phyloP scores from a whole-genome alignment of 1,140 invertebrate species.

The Macrobrachium rosenbergii region DNA sequence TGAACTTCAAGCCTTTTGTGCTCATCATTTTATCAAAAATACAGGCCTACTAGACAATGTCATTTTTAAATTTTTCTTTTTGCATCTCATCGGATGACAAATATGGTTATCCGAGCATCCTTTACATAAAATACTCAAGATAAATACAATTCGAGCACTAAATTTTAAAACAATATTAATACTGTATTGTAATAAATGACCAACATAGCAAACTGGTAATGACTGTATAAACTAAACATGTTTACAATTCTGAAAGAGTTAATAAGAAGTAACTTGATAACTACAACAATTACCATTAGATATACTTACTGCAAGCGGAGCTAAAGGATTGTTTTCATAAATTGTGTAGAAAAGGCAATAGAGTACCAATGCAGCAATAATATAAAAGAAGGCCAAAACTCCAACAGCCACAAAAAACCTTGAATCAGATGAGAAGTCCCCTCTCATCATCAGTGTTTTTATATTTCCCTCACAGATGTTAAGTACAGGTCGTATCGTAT shows the following conservation, averaged over 20 bases:
- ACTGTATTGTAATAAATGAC: not conserved
- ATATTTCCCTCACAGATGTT: conserved; percentile 54
- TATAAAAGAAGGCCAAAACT: conserved; percentile 78
- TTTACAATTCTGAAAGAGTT: not conserved
- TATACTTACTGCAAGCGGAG: conserved; percentile 72
- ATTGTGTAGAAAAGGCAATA: conserved; percentile 76
- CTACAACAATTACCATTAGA: conserved; percentile 6
- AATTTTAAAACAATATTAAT: conserved; percentile 17
- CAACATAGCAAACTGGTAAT: not conserved
- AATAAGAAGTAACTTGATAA: not conserved
- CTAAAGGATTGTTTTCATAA: conserved; percentile 75
- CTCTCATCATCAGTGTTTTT: conserved; percentile 54
- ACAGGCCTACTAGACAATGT: too few relatives aligned
- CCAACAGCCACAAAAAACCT: conserved; percentile 81
- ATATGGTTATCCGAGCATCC: too few relatives aligned
- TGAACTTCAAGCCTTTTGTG: too few relatives aligned
- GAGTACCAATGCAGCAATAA: conserved; percentile 74
- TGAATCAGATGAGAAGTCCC: conserved; percentile 75
- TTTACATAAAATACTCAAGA: too few relatives aligned
- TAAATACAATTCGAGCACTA: not conserved
- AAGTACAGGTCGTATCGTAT: not conserved
- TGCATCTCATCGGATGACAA: too few relatives aligned
- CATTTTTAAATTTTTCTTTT: too few relatives aligned
- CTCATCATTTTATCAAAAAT: too few relatives aligned
- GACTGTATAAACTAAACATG: not conserved